Conservation (phyloP, 2,888 invertebrate genomes). For the Lithophane semibrunnea region DNA sequence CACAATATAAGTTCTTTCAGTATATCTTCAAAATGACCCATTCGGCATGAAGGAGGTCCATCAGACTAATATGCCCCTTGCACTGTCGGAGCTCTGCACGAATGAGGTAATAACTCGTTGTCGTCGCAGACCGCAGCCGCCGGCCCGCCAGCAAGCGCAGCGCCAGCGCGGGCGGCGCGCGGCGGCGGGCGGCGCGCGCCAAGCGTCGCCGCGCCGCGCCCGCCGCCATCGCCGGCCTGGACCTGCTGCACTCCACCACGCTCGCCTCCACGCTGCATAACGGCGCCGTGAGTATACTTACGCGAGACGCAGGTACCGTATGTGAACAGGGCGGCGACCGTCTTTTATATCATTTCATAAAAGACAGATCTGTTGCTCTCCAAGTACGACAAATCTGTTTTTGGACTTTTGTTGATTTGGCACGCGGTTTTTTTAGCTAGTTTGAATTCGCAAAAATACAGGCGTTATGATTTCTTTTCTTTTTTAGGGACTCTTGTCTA, state of each 20-base stretch:
- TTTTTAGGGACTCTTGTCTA: background rate
- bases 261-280: conserved; percentile 96
- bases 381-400: conserved; percentile 31
- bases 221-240: conserved; percentile 95
- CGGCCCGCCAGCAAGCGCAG: conserved; percentile 86
- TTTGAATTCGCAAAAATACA: background rate
- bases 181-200: conserved; percentile 80
- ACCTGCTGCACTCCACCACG: conserved; percentile 96
- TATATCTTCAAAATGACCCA: background rate
- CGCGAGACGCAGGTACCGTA: conserved; percentile 19
- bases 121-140: conserved; percentile 79
- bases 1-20: background rate
- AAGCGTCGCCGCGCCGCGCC: conserved; percentile 85
- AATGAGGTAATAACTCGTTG: background rate
- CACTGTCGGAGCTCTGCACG: background rate
- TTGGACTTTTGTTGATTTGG: conserved; percentile 26
- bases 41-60: background rate
- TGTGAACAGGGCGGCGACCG: conserved; percentile 14
- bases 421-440: background rate
- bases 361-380: conserved; percentile 33
- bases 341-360: conserved; percentile 40
- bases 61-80: background rate
- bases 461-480: background rate
- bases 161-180: conserved; percentile 87
- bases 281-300: conserved; percentile 85